Base-by-base conservation (phyloP, 1,140 invertebrate species). In the Calycopis cecrops region DNA sequence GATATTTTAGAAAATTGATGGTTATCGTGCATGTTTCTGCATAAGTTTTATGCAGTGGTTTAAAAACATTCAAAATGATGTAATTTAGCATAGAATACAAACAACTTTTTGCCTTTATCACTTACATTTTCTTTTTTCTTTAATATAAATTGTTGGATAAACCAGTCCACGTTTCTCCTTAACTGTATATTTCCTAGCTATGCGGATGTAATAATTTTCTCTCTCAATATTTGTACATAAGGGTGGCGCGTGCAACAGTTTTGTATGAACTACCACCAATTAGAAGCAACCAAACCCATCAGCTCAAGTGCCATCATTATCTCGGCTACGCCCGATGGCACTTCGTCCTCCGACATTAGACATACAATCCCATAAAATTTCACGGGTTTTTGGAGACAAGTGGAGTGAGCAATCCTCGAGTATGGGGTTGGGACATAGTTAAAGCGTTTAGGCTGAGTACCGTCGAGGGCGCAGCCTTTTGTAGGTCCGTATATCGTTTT, bases 281-380 rank as follows among this genome's bases (percentile, higher is more conserved):
- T 86, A 86, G 74, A 78, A 79, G 81, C 74, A 79, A 83, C 68
- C 76, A 79, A 76, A 82, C 75, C 75, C 77, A 77, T 79, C 71
- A 70, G 67, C 62, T 85, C 71, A 81, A 86, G 83, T 82, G 76
- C 78, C 83, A 85, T 85, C 83, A 86, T 86, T 85, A 86, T 85
- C 83, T 82, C 63, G 44, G 52, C 68, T 75, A 38, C 65, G 57
- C 10, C 85, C 75, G 61, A 59, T 73, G 67, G 65, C 67, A 62
- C 73, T 78, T 79, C 57, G 35, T 54, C 55, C 69, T 51, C 56
- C 35, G 69, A 54, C 50, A 71, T 77, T 82, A 76, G 67, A 71
- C 60, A 64, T 63, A 77, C 68, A 79, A 71, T 83, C 66, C 65
- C 64, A 62, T 75, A 73, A 71, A 79, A 73, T 60, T 75, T 77